phyloP scores from a whole-genome alignment of 1,140 invertebrate genomes.

The Mamestra configurata region DNA sequence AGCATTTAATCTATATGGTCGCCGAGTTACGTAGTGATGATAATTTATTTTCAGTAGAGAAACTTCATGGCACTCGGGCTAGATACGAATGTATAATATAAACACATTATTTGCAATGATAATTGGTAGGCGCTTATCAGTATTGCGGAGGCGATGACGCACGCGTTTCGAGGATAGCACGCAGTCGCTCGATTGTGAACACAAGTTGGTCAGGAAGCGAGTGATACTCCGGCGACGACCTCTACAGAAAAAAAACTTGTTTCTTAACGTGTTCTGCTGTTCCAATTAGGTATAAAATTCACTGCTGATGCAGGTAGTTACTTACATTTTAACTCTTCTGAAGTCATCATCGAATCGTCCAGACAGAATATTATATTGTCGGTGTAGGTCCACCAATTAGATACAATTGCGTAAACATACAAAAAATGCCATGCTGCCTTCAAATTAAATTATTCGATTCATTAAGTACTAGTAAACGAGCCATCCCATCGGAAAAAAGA shows the following conservation, averaged over 20 bases:
- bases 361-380: background rate
- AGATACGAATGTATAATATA: conserved; percentile 76
- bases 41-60: conserved; percentile 75
- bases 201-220: conserved; percentile 77
- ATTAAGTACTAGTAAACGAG: too few species aligned
- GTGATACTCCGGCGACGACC: conserved; percentile 57
- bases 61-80: conserved; percentile 73
- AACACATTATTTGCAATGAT: conserved; percentile 87
- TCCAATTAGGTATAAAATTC: conserved; percentile 1
- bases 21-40: conserved; percentile 61
- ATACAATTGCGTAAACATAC: too few species aligned
- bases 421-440: too few species aligned
- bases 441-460: too few species aligned
- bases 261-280: conserved; percentile 35
- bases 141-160: conserved; percentile 84
- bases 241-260: conserved; percentile 26
- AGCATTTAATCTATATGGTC: conserved; percentile 70
- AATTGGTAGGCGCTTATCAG: conserved; percentile 86
- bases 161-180: conserved; percentile 81
- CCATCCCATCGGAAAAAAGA: too few species aligned
- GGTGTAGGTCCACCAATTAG: background rate
- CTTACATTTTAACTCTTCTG: background rate
- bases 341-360: background rate
- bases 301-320: conserved; percentile 13
- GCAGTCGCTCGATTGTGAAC: conserved; percentile 71